Percentiles rank a stretch among this genome's conserved stretches.
Evolutionary conservation across 2,113 vertebrate species (phyloP).

Genomic region (Motacilla alba): DNA sequence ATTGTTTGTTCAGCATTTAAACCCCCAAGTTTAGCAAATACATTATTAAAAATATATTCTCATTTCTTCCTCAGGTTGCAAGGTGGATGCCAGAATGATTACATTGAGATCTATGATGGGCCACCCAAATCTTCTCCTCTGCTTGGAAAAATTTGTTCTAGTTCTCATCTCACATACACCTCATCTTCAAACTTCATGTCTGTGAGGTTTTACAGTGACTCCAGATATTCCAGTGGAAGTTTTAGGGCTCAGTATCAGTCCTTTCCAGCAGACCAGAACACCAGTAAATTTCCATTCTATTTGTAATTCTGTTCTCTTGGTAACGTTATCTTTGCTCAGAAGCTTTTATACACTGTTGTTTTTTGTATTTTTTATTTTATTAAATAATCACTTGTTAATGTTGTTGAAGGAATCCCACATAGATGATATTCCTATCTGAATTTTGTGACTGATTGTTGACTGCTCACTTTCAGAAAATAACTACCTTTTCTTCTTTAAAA

Average conservation of each 20-base stretch:
- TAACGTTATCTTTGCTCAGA: neutral
- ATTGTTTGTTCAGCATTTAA: neutral
- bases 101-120: constrained; percentile 70
- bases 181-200: constrained; percentile 72
- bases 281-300: constrained; percentile 39
- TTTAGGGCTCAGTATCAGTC: constrained; percentile 57
- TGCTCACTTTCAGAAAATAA: neutral
- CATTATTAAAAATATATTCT: neutral
- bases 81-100: constrained; percentile 44
- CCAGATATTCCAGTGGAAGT: neutral
- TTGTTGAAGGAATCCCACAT: neutral
- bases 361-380: neutral
- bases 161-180: neutral
- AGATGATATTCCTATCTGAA: neutral
- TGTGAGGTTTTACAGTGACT: constrained; percentile 57
- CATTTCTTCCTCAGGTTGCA: constrained; percentile 48
- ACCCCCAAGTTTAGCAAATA: neutral
- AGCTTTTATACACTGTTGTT: neutral
- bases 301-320: neutral
- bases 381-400: neutral
- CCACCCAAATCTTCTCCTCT: constrained; percentile 45
- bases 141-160: constrained; percentile 61
- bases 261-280: constrained; percentile 1
- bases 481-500: neutral
- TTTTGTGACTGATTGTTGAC: neutral